Base-by-base conservation (phyloP, 2,888 invertebrate species). In the Ormyrus thymus region DNA sequence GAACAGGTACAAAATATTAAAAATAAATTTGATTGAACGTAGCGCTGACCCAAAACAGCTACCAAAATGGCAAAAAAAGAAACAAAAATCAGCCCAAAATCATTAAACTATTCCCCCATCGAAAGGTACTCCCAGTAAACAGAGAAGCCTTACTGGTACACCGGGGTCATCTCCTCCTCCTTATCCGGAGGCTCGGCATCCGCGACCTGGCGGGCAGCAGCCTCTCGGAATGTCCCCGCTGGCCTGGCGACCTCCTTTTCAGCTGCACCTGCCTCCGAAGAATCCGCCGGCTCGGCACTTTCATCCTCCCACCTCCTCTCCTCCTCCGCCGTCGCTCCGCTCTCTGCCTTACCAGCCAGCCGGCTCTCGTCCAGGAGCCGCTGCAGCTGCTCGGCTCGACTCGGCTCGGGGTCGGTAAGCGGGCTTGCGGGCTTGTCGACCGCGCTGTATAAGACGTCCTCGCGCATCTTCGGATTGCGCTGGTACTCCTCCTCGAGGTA, bases 401-500 rank as follows among this genome's bases (percentile, higher is more conserved):
- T 48, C 11, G 29, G 48, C 48, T 61, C 59, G 29, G 29, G 29
- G 56, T 81, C 81, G 83, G 77, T 45, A 79, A 70, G 10, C 50
- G 43, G 58, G 61, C n/a, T 82, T 10, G 61, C 81, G 4, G 69
- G 59, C 59, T 84, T 84, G 72, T 65, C 84, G 69, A 76, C 71
- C 46, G 69, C n/a, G 13, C 13, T 51, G 46, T 83, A 7, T 0
- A 11, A 11, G 43, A 88, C 68, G 59, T 89, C 87, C 4, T 84
- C 82, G 4, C 83, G 86, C 85, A 90, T 88, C 62, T 81, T 86
- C 7, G 89, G 89, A 83, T 90, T 86, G 76, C 84, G 88, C 50
- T 82, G 73, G 75, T 85, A 89, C 91, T 92, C 91, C 81, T 92
- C 92, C 8, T 91, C 86, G 71, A 94, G 85, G 85, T 94, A 91